Conservation (phyloP, 2,888 invertebrate genomes). For the Xestia xanthographa region DNA sequence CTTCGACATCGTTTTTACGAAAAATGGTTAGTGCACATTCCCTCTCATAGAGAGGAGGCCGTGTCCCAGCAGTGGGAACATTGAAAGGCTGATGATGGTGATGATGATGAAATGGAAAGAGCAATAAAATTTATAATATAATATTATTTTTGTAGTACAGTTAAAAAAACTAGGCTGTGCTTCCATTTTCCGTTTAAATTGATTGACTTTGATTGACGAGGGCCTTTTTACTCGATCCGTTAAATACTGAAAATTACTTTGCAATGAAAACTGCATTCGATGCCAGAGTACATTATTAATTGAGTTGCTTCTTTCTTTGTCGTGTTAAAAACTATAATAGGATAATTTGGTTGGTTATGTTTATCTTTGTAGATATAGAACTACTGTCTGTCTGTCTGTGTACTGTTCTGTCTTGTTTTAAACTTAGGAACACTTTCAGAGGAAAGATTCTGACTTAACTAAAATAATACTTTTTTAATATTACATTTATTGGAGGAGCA, state of each 20-base stretch:
- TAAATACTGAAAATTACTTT: conserved; percentile 62
- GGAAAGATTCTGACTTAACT: no score
- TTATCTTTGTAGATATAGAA: background rate
- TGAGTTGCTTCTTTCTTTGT: conserved; percentile 9
- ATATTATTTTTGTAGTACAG: background rate
- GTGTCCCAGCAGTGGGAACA: no score
- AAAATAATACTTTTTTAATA: background rate
- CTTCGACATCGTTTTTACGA: no score
- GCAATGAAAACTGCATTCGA: conserved; percentile 52
- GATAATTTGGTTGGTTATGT: background rate
- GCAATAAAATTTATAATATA: background rate
- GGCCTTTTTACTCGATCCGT: conserved; percentile 31
- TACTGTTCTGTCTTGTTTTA: background rate
- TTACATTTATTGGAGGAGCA: background rate
- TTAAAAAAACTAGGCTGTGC: background rate
- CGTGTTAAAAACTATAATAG: conserved; percentile 9
- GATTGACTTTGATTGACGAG: conserved; percentile 58
- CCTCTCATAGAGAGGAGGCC: no score
- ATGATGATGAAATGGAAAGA: background rate
- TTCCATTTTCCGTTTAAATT: conserved; percentile 34
- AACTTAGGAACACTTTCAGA: background rate
- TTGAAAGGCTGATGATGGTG: no score
- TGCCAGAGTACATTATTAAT: conserved; percentile 20
- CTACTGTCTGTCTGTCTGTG: no score
- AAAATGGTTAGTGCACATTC: no score